These are phyloP conservation scores for Tubiluchus corallicola DNA, from an alignment of 2,888 invertebrate species.

Conservation along the genomic window DNA sequence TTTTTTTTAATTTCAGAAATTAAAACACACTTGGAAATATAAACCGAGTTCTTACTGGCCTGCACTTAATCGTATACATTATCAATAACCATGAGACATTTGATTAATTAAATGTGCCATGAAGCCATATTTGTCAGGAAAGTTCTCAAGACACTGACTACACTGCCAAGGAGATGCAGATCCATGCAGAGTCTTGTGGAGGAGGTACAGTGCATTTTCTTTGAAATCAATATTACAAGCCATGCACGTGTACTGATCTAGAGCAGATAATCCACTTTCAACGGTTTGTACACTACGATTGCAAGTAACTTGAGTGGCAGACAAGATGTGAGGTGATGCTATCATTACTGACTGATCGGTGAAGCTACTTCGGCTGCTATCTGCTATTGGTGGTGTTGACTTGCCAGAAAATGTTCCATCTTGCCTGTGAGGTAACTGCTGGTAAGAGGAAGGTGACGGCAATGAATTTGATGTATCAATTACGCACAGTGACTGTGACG, in stretches of 20 bases:
- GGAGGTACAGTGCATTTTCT: not conserved
- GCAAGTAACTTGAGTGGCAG: not conserved
- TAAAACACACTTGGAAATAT: too few relatives aligned
- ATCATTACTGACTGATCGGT: not conserved
- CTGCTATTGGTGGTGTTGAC: not conserved
- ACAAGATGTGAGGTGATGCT: not conserved
- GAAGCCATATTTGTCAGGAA: slow-evolving; percentile 3
- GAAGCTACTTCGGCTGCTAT: not conserved
- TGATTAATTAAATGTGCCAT: not conserved
- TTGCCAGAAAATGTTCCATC: not conserved
- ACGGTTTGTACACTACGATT: slow-evolving; percentile 1
- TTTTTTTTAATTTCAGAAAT: too few relatives aligned
- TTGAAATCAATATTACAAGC: slow-evolving; percentile 1
- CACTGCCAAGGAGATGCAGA: not conserved
- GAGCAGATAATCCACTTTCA: not conserved
- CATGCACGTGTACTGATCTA: not conserved
- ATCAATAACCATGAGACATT: too few relatives aligned
- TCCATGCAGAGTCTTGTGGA: not conserved
- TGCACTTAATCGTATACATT: too few relatives aligned
- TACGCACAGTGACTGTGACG: not conserved
- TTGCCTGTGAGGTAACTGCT: too few relatives aligned
- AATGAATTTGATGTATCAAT: not conserved
- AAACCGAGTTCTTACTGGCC: too few relatives aligned
- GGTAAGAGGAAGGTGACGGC: not conserved
- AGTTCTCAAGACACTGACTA: not conserved